Evolutionary conservation across 2,797 vertebrate species (phyloP).

Genomic region (Channa striata): DNA sequence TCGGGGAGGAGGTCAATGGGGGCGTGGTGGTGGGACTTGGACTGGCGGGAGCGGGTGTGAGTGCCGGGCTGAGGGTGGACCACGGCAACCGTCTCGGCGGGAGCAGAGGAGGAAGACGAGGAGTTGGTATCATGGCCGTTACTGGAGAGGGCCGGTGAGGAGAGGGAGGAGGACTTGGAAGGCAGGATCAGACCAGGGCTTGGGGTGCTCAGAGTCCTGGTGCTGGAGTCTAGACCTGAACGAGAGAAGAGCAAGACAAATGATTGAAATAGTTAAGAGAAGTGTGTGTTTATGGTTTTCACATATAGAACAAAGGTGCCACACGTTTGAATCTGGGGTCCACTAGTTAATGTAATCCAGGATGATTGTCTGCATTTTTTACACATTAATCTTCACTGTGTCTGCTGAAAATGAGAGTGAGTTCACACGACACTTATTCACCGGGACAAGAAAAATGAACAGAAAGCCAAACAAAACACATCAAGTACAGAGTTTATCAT

Average conservation of each 20-base stretch:
- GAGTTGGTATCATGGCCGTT: slow-evolving; percentile 90
- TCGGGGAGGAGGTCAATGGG: slow-evolving; percentile 93
- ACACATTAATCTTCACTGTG: neutral
- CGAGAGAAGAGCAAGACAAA: slow-evolving; percentile 3
- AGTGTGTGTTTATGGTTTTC: neutral
- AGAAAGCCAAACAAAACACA: neutral
- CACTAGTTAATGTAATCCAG: neutral
- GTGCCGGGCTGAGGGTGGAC: slow-evolving; percentile 88
- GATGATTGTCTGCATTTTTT: too few relatives aligned
- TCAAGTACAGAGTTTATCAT: neutral
- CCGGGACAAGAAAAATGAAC: slow-evolving; percentile 5
- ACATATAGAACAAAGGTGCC: neutral
- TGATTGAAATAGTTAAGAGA: neutral
- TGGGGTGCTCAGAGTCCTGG: slow-evolving; percentile 94
- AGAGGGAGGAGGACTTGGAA: slow-evolving; percentile 85
- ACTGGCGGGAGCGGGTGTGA: slow-evolving; percentile 85
- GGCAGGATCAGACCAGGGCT: slow-evolving; percentile 95
- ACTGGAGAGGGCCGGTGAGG: slow-evolving; percentile 82
- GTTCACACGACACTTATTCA: slow-evolving; percentile 7
- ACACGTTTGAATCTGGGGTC: neutral
- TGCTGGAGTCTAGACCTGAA: slow-evolving; percentile 94
- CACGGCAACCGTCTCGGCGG: slow-evolving; percentile 93
- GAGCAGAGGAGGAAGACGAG: slow-evolving; percentile 90
- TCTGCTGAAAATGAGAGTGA: slow-evolving; percentile 1
- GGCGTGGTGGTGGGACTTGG: slow-evolving; percentile 86